Evolutionary conservation across 2,797 vertebrate species (phyloP).

Genomic region (Zalophus californianus): DNA sequence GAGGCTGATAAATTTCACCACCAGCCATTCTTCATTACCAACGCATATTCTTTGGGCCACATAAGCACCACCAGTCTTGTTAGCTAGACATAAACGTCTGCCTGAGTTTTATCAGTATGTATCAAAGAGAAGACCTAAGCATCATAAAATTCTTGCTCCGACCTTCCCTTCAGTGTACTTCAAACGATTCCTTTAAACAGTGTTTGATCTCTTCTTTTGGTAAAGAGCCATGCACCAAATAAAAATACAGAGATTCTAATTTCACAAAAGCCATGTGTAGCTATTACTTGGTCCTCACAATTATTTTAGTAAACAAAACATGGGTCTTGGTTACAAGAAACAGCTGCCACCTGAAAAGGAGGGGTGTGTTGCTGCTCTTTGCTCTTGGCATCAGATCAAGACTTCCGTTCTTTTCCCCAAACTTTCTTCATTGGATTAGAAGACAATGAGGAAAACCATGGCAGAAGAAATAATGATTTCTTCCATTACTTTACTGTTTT

Average conservation of each 20-base stretch:
- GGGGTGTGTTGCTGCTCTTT: not conserved
- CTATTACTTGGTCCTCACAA: constrained; percentile 23
- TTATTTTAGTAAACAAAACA: constrained; percentile 62
- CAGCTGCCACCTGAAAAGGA: not conserved
- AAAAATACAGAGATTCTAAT: constrained; percentile 58
- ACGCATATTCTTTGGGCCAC: not conserved
- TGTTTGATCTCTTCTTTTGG: constrained; percentile 21
- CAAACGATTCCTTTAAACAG: constrained; percentile 51
- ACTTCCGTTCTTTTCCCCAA: not conserved
- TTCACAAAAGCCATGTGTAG: constrained; percentile 58
- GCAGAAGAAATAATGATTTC: not conserved
- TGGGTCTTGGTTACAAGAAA: constrained; percentile 40
- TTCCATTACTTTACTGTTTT: not conserved
- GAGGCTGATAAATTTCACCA: not conserved
- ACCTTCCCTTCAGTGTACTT: not conserved
- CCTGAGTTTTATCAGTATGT: not conserved
- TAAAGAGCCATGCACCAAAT: constrained; percentile 21
- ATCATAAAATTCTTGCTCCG: not conserved
- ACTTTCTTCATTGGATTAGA: constrained; percentile 28
- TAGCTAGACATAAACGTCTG: not conserved
- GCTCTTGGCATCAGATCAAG: not conserved
- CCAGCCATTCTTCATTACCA: not conserved
- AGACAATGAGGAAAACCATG: not conserved
- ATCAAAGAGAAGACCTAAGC: not conserved
- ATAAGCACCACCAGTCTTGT: not conserved